Conservation (phyloP, 2,797 vertebrate genomes). For the Echiichthys vipera region DNA sequence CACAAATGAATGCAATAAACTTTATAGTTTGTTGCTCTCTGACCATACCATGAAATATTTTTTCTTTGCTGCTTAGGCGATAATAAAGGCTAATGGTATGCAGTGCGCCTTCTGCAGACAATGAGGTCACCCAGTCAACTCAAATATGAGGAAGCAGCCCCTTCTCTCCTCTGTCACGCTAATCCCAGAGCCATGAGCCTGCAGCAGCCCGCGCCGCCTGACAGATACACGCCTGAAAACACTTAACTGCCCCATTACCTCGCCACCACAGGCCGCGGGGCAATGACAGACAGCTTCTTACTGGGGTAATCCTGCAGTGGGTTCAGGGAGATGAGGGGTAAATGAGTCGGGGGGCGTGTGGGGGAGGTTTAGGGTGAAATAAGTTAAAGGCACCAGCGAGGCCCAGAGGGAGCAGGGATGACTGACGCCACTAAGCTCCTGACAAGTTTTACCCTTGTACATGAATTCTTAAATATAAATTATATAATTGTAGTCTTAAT, state of each 20-base stretch:
- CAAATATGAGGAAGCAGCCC: slow-evolving; percentile 41
- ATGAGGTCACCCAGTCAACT: slow-evolving; percentile 45
- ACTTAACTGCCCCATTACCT: slow-evolving; percentile 72
- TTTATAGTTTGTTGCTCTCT: slow-evolving; percentile 10
- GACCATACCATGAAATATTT: background rate
- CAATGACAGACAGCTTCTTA: slow-evolving; percentile 66
- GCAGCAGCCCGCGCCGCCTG: slow-evolving; percentile 38
- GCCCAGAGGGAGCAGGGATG: slow-evolving; percentile 33
- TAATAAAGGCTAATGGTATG: background rate
- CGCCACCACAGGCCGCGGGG: slow-evolving; percentile 39
- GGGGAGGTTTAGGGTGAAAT: slow-evolving; percentile 3
- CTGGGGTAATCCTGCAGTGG: slow-evolving; percentile 58
- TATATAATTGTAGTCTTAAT: background rate
- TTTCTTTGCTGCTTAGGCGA: background rate
- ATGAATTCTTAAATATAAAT: slow-evolving; percentile 3
- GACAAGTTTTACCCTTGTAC: background rate
- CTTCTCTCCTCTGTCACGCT: slow-evolving; percentile 52
- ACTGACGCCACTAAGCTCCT: slow-evolving; percentile 41
- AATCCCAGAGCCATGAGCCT: slow-evolving; percentile 60
- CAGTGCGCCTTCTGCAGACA: background rate
- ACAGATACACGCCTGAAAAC: slow-evolving; percentile 69
- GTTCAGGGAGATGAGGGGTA: slow-evolving; percentile 13
- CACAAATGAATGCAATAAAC: slow-evolving; percentile 38
- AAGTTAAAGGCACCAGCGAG: slow-evolving; percentile 24
- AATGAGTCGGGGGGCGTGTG: background rate